A percentile compares a stretch with the other conserved stretches of the same genome.
These are phyloP conservation scores for Nemapogon koenigi DNA, from an alignment of 2,888 invertebrate species.

Conservation along the genomic window DNA sequence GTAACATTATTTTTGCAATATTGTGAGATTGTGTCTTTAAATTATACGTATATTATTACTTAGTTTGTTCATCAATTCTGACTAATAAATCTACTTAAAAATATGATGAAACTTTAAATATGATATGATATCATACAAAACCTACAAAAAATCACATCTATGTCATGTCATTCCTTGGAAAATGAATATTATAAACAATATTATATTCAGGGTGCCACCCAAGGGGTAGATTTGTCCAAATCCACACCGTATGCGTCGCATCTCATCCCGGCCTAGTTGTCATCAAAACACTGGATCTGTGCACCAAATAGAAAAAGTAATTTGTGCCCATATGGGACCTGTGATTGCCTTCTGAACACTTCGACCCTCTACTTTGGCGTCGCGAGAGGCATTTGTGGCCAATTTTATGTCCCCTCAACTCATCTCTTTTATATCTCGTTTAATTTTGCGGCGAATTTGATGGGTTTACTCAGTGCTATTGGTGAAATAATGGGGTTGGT, in stretches of 20 bases:
- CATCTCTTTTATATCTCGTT: slow-evolving; percentile 41
- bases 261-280: slow-evolving; percentile 1
- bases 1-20: too few species aligned
- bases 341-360: slow-evolving; percentile 57
- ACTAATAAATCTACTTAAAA: too few species aligned
- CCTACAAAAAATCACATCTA: too few species aligned
- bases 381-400: slow-evolving; percentile 46
- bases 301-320: slow-evolving; percentile 50
- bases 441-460: slow-evolving; percentile 31
- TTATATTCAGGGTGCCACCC: too few species aligned
- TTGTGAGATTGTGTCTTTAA: too few species aligned
- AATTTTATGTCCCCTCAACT: slow-evolving; percentile 34
- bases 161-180: too few species aligned
- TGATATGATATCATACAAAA: too few species aligned
- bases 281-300: slow-evolving; percentile 23
- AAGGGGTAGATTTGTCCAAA: slow-evolving; percentile 2
- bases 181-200: too few species aligned
- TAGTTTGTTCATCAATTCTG: too few species aligned
- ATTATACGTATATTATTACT: too few species aligned
- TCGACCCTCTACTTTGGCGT: slow-evolving; percentile 35
- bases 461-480: background rate
- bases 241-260: slow-evolving; percentile 2
- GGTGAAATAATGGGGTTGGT: too few species aligned
- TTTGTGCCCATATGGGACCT: slow-evolving; percentile 61
- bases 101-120: too few species aligned